Evolutionary conservation across 2,888 invertebrate genomes (phyloP), one percentile per base, ranked within the genome.

Genomic region (Amaurobius ferox): DNA sequence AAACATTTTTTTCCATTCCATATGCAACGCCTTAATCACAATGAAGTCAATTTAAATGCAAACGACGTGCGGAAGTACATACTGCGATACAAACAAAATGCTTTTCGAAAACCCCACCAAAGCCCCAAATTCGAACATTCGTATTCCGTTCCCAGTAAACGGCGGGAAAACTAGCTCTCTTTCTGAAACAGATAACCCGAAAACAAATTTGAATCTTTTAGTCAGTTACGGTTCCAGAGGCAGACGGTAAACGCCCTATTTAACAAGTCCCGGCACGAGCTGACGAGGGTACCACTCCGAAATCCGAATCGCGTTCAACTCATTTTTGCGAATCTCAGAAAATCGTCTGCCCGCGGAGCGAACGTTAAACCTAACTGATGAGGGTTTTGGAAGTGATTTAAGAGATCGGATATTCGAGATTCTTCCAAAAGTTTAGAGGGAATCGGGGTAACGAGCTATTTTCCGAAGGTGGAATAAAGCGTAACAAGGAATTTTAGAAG

Each of bases 361-460:
- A 28, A 29, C 64, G 70, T 71, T 85, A 85, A 85, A 70, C 83
- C 83, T 85, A 85, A 85, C 83, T 48, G 77, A 85, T 85, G 83
- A 77, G 77, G 13, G 71, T 30, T 29, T 19, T 29, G 55, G 66
- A 29, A 66, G 83, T 85, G 77, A 85, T 85, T 77, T 85, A 77
- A 39, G 32, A 39, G 48, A 72, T 67, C 55, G 77, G 77, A 85
- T 85, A 77, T 85, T 83, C 76, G 44, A 29, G 64, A 76, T 76
- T 76, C 74, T 71, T 48, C 62, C 61, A 9, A 66, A 62, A 32
- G 64, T 71, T 80, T 68, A 67, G 73, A 55, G 61, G 64, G 71
- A 70, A 70, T 40, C 68, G 68, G 44, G 55, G 83, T 78, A 78
- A 78, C 77, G 77, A 78, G 81, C 68, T 68, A 70, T 62, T 74